Conservation (phyloP, 2,113 vertebrate genomes). For the Mugil cephalus region DNA sequence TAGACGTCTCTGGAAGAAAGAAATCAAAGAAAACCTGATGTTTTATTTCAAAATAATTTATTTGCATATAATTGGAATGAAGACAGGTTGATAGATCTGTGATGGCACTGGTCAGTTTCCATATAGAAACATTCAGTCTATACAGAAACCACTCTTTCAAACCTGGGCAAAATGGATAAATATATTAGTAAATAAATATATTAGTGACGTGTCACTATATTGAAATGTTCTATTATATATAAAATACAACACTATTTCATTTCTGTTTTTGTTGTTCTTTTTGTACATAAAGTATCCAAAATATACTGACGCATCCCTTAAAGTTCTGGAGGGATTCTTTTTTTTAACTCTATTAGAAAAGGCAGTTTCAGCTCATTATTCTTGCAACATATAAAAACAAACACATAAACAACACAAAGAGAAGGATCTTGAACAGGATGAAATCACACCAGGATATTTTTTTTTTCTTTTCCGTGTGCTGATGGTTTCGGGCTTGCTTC, state of each 20-base stretch:
- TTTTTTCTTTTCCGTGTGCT: slow-evolving; percentile 46
- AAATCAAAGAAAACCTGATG: slow-evolving; percentile 8
- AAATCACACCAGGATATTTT: slow-evolving; percentile 63
- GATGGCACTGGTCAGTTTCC: slow-evolving; percentile 81
- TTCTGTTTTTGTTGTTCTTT: slow-evolving; percentile 83
- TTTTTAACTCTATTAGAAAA: slow-evolving; percentile 79
- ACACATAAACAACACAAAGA: slow-evolving; percentile 64
- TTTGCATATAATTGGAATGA: slow-evolving; percentile 88
- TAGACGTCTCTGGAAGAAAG: background rate
- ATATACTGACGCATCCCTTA: slow-evolving; percentile 85
- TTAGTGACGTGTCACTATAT: slow-evolving; percentile 94
- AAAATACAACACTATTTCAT: slow-evolving; percentile 93
- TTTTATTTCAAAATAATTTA: slow-evolving; percentile 88
- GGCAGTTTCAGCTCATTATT: slow-evolving; percentile 84
- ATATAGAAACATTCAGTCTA: slow-evolving; percentile 84
- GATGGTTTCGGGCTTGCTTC: slow-evolving; percentile 59
- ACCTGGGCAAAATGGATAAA: slow-evolving; percentile 93
- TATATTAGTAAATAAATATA: slow-evolving; percentile 99
- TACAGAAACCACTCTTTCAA: slow-evolving; percentile 84
- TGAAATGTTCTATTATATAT: slow-evolving; percentile 95
- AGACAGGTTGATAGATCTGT: slow-evolving; percentile 83
- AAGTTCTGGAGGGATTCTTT: slow-evolving; percentile 79
- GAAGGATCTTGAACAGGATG: slow-evolving; percentile 65
- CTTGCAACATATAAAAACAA: slow-evolving; percentile 64
- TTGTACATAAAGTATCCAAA: slow-evolving; percentile 87